A percentile compares a stretch with the other conserved stretches of the same genome.
These are phyloP conservation scores for Drosophila paulistorum DNA, from an alignment of 1,140 invertebrate species.

Conservation along the genomic window DNA sequence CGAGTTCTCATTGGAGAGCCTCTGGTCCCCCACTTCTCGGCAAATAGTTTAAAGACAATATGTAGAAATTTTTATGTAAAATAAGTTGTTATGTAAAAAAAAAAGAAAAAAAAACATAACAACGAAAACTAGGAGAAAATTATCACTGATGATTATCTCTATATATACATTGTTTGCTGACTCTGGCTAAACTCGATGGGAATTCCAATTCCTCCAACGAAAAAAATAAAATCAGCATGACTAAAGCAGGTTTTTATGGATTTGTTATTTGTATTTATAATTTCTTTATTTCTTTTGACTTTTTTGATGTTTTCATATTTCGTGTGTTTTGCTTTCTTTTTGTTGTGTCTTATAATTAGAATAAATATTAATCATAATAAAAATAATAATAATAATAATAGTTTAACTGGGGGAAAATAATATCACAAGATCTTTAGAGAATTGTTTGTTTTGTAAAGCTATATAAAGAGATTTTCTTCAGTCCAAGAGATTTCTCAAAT, in stretches of 20 bases:
- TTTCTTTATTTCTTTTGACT: constrained; percentile 54
- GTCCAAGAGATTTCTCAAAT: constrained; percentile 44
- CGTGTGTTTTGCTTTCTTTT: constrained; percentile 49
- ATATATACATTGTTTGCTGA: constrained; percentile 1
- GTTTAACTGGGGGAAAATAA: constrained; percentile 49
- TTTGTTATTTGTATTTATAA: constrained; percentile 52
- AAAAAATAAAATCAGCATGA: constrained; percentile 70
- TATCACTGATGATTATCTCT: constrained; percentile 55
- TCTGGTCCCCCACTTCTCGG: constrained; percentile 20
- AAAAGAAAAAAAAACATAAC: constrained; percentile 16
- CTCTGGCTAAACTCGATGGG: constrained; percentile 47
- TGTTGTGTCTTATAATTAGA: constrained; percentile 58
- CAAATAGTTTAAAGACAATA: constrained; percentile 57
- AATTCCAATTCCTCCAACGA: constrained; percentile 60
- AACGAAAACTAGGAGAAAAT: constrained; percentile 47
- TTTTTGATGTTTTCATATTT: constrained; percentile 52
- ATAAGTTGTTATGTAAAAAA: constrained; percentile 58
- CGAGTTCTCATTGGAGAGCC: constrained; percentile 39
- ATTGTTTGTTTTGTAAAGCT: constrained; percentile 61
- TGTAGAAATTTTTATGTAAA: constrained; percentile 58
- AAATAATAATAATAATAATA: constrained; percentile 36
- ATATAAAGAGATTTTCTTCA: constrained; percentile 53
- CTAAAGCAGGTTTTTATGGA: constrained; percentile 56
- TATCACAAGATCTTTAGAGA: constrained; percentile 68
- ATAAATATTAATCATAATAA: constrained; percentile 63